phyloP scores from a whole-genome alignment of 2,888 invertebrate genomes.

The Morpho achilles region DNA sequence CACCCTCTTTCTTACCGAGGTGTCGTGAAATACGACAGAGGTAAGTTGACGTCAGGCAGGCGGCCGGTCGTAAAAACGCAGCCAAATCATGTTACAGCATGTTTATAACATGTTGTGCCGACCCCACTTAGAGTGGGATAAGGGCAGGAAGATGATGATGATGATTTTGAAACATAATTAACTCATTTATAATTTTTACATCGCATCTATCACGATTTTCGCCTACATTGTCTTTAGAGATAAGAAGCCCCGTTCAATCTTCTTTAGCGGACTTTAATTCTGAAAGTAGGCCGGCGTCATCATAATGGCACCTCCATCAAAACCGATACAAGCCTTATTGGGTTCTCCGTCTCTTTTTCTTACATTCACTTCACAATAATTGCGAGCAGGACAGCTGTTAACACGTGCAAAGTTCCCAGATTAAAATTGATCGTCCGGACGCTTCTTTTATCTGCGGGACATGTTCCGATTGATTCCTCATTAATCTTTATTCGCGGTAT shows the following conservation, averaged over 20 bases:
- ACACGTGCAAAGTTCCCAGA: conserved; percentile 62
- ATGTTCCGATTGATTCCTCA: conserved; percentile 72
- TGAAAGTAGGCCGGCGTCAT: conserved; percentile 71
- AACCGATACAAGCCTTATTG: conserved; percentile 51
- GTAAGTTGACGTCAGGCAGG: too few relatives aligned
- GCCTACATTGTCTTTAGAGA: conserved; percentile 71
- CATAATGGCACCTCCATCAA: conserved; percentile 61
- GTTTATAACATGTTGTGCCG: too few relatives aligned
- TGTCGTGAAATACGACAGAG: too few relatives aligned
- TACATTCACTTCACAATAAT: conserved; percentile 17
- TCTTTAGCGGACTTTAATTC: conserved; percentile 72
- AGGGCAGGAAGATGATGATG: too few relatives aligned
- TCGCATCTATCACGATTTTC: conserved; percentile 64
- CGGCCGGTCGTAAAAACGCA: too few relatives aligned
- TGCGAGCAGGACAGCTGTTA: conserved; percentile 36
- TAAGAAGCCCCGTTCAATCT: conserved; percentile 70
- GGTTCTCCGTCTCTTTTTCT: conserved; percentile 39
- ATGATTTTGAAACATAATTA: neutral
- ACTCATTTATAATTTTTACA: conserved; percentile 38
- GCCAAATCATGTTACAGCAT: too few relatives aligned
- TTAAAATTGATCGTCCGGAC: conserved; percentile 76
- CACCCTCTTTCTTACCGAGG: too few relatives aligned
- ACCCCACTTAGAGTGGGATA: too few relatives aligned
- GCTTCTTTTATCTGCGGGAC: conserved; percentile 65
- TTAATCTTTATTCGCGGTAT: conserved; percentile 74